These are phyloP conservation scores for Ramphastos sulfuratus DNA, from an alignment of 2,113 vertebrate genomes.

Conservation along the genomic window DNA sequence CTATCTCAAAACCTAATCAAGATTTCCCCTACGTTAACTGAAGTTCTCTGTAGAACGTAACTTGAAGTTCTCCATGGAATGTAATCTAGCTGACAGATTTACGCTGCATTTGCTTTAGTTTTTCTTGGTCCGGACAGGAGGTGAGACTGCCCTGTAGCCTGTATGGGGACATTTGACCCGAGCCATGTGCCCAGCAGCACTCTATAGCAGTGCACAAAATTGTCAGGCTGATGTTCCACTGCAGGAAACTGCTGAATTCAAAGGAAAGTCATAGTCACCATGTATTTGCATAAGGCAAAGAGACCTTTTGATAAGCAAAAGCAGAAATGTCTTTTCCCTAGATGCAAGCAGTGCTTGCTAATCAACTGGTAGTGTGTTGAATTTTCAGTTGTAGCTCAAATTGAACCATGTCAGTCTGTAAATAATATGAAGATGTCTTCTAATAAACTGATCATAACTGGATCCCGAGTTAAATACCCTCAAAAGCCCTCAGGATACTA, in stretches of 20 bases:
- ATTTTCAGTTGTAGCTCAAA: not conserved
- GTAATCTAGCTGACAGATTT: not conserved
- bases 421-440: not conserved
- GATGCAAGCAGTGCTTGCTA: not conserved
- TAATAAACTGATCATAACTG: not conserved
- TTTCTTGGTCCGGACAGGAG: not conserved
- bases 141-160: not conserved
- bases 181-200: not conserved
- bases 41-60: not conserved
- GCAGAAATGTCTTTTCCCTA: not conserved
- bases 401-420: not conserved
- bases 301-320: not conserved
- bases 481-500: not conserved
- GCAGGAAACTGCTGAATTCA: not conserved
- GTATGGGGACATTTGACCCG: accelerated
- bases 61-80: not conserved
- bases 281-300: not conserved
- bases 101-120: not conserved
- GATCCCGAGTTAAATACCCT: not conserved
- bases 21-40: not conserved
- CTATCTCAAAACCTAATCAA: not conserved
- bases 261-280: not conserved
- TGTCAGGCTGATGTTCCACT: not conserved
- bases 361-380: not conserved
- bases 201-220: not conserved